A percentile compares a stretch with the other conserved stretches of the same genome.
phyloP scores from a whole-genome alignment of 1,140 invertebrate genomes.

The Drosophila sechellia region DNA sequence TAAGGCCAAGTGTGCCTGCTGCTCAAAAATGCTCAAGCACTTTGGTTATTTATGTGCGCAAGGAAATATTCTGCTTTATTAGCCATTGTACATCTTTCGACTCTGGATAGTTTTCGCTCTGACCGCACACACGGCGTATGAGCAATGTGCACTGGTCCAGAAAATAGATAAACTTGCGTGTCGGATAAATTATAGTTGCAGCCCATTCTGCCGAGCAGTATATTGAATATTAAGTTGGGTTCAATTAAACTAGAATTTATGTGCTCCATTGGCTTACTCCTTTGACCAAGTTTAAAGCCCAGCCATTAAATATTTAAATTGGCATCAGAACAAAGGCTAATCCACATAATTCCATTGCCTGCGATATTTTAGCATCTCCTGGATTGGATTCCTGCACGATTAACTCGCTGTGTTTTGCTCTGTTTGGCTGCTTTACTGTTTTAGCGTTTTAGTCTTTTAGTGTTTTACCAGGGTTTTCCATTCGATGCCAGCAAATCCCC shows the following conservation, averaged over 20 bases:
- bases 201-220: neutral
- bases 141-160: constrained; percentile 47
- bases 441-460: neutral
- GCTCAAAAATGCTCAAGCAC: constrained; percentile 35
- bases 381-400: constrained; percentile 4
- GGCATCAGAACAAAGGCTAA: constrained; percentile 24
- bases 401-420: constrained; percentile 9
- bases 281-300: constrained; percentile 16
- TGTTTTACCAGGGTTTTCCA: constrained; percentile 12
- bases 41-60: constrained; percentile 45
- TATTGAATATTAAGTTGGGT: constrained; percentile 21
- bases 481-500: constrained; percentile 29
- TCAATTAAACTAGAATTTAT: constrained; percentile 39
- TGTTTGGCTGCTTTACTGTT: constrained; percentile 9
- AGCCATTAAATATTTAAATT: constrained; percentile 39
- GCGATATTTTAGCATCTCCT: constrained; percentile 11
- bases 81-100: constrained; percentile 27
- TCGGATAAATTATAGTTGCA: constrained; percentile 12
- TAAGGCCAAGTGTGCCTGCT: constrained; percentile 36
- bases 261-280: neutral
- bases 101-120: constrained; percentile 24
- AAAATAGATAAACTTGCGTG: constrained; percentile 16
- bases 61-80: constrained; percentile 43
- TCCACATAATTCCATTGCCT: constrained; percentile 28
- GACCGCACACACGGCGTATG: constrained; percentile 36